phyloP scores from a whole-genome alignment of 2,797 vertebrate genomes.

The Toxotes lorentzi region DNA sequence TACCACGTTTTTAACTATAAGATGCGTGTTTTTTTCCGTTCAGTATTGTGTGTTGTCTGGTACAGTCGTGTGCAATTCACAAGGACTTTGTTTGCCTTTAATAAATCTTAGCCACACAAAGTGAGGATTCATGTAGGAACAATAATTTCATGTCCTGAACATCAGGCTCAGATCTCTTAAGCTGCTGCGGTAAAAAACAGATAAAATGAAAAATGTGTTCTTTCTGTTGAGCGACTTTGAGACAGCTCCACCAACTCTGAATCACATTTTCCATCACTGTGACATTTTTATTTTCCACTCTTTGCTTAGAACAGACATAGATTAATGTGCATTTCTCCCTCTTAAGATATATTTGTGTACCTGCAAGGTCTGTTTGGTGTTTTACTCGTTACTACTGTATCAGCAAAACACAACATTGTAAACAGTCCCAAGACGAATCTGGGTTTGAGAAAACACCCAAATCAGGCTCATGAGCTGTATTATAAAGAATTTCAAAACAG shows the following conservation, averaged over 20 bases:
- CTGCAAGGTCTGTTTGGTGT: conserved; percentile 13
- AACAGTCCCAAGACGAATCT: background rate
- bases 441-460: background rate
- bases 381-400: conserved; percentile 5
- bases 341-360: background rate
- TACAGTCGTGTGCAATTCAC: background rate
- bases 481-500: background rate
- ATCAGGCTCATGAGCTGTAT: conserved; percentile 32
- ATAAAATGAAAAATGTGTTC: conserved; percentile 19
- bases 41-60: background rate
- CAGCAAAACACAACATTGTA: conserved; percentile 6
- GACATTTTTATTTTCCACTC: conserved; percentile 34
- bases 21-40: background rate
- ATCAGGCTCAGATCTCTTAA: background rate
- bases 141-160: background rate
- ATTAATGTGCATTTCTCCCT: conserved; percentile 1
- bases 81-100: background rate
- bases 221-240: conserved; percentile 24
- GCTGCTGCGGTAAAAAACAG: background rate
- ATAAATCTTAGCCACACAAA: conserved; percentile 1
- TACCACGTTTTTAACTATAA: background rate
- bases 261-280: conserved; percentile 25
- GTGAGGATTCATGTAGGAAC: background rate
- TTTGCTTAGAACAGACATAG: background rate
- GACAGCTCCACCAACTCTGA: background rate